Evolutionary conservation across 2,113 vertebrate species (phyloP), one percentile per base, ranked within the genome.

Genomic region (Scophthalmus maximus): DNA sequence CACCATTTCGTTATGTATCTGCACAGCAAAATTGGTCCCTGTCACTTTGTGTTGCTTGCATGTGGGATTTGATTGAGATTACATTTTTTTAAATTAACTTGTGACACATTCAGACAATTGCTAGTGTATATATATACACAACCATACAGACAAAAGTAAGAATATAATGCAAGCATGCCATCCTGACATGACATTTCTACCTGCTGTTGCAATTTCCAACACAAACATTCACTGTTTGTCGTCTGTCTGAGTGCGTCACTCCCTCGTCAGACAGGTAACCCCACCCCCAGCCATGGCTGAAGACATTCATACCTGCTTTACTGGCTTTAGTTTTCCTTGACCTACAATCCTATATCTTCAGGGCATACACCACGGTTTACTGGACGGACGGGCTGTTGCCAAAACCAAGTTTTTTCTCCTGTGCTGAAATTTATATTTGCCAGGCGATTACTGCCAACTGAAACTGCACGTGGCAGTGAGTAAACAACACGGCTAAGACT

Each of bases 201-300:
- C 10, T 47, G 17, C 25, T 38, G 11, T 55, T 46, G 42, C 22
- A 68, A 15, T 70, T 77, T 80, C 62, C 55, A 59, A 53, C 0
- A 63, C 10, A 78, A 40, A 56, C 47, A 67, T 0, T 5, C 30
- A 11, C 1, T 23, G 14, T 65, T 69, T 58, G 38, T 68, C 25
- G 50, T 78, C 44, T 49, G 38, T 38, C 0, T 2, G 55, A 26
- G 64, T 53, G 25, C 26, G 32, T 60, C 73, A 72, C 47, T 12
- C n/a, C n/a, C 86, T 80, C 50, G 87, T 82, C 75, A 76, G 76
- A 89, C 89, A 82, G 82, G 85, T 85, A 76, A 75, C 56, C 70
- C 82, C 57, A 59, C 70, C 82, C 57, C 60, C 57, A 75, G 52
- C 3, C 14, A 36, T 59, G 55, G 76, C 61, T 38, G 5, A 71